Base-by-base conservation (phyloP, 2,797 vertebrate genomes). In the Nasua narica region DNA sequence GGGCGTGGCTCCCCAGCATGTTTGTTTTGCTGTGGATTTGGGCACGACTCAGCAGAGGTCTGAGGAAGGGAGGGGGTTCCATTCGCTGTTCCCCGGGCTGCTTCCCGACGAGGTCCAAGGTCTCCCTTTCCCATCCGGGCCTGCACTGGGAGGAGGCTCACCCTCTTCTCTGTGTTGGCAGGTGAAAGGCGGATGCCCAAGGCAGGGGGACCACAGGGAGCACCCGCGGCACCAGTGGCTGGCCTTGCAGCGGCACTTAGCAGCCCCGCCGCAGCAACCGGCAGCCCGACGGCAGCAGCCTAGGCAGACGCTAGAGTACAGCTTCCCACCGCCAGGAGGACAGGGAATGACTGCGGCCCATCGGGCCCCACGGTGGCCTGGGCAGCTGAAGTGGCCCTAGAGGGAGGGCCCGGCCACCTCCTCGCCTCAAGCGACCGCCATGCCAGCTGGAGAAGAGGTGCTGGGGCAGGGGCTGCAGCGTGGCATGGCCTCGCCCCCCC, bases 131-230 rank as follows among this genome's bases (percentile, higher is more conserved):
- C 81, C 7, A 3, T 97, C 90, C 83, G 21, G 21, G 89, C 77
- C 90, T 85, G 52, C 74, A 50, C 84, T 95, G 83, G 37, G 37
- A 37, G 46, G 94, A 93, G 67, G 96, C 97, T 98, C 92, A 98
- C 27, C 48, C 97, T 95, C 56, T 96, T 97, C 94, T 98, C 65
- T 84, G 96, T 98, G 62, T 98, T 98, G 98, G 97, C 98, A 99
- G 99, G 98, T 98, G 97, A 97, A 98, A 98, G 98, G 97, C 82
- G 90, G 97, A 98, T 98, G 98, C 96, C 97, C 78, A 86, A 96
- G 98, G 97, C 97, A 96, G 97, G 94, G 94, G 91, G 97, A 81
- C 96, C 87, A 43, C 90, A 97, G 97, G 97, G 98, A 98, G 95
- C 93, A 72, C 84, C 74, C 15, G 7, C 6, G 78, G 92, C 97